phyloP scores from a whole-genome alignment of 1,140 invertebrate species.

The Lepidurus arcticus region DNA sequence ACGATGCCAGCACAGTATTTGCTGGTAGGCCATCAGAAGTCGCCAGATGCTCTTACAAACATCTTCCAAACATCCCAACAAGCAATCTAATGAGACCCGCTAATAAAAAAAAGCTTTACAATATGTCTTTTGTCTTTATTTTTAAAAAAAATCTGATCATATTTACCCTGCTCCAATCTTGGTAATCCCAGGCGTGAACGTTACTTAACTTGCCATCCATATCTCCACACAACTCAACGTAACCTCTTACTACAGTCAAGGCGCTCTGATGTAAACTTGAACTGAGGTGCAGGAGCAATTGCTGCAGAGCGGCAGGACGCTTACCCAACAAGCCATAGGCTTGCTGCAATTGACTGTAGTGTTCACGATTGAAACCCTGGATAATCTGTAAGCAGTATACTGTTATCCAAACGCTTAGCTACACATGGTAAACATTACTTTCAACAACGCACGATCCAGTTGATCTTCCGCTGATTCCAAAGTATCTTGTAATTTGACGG shows the following conservation, averaged over 20 bases:
- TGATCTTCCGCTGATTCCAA: conserved; percentile 86
- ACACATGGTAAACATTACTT: conserved; percentile 47
- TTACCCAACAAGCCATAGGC: conserved; percentile 81
- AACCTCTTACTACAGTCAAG: conserved; percentile 66
- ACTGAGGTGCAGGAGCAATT: conserved; percentile 89
- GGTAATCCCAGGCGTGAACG: conserved; percentile 61
- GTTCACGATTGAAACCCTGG: conserved; percentile 61
- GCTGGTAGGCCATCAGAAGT: conserved; percentile 74
- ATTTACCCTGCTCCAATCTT: conserved; percentile 24
- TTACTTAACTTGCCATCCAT: conserved; percentile 64
- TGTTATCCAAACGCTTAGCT: not conserved
- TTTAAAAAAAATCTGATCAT: not conserved
- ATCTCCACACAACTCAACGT: conserved; percentile 56
- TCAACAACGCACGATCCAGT: conserved; percentile 77
- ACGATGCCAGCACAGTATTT: conserved; percentile 71
- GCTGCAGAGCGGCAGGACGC: conserved; percentile 85
- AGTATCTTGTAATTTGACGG: conserved; percentile 81
- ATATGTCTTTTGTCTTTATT: not conserved
- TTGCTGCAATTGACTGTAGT: conserved; percentile 71
- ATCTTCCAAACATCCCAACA: conserved; percentile 71
- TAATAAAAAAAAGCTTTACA: conserved; percentile 31
- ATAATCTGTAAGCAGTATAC: conserved; percentile 51
- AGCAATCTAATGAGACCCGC: conserved; percentile 54
- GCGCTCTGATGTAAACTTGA: conserved; percentile 87
- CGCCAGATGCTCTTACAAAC: conserved; percentile 76